Evolutionary conservation across 2,113 vertebrate genomes (phyloP), one percentile per base, ranked within the genome.

Genomic region (Hyla sarda): DNA sequence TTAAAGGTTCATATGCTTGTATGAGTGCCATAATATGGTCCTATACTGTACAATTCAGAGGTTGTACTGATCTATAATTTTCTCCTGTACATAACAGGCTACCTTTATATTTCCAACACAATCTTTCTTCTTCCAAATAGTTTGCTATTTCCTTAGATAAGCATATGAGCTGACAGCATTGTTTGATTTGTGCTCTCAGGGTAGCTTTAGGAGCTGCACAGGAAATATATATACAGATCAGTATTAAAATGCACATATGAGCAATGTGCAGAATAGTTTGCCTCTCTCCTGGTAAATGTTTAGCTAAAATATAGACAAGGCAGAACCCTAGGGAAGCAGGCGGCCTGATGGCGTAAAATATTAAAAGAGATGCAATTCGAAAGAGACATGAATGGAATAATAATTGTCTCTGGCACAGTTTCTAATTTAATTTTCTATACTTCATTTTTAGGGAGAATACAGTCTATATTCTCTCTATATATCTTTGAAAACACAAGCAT

Each of bases 281-380:
- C 74, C 23, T 52, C 37, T 62, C 23, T 84, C 32, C 69, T 77
- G 73, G 28, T 77, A 45, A 67, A 85, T 77, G 19, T 65, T 45
- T 7, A 79, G 45, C 84, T 84, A 75, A 71, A 75, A 84, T 73
- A 84, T n/a, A 45, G 45, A 37, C 37, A 69, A 67, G 48, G 14
- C 28, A 79, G 58, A 56, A 45, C 16, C 75, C 48, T 69, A 37
- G 47, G 79, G 67, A 85, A 69, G 60, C 30, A 28, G 60, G 67
- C 74, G 69, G 74, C 75, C 54, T 47, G 47, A 79, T 56, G 60
- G 28, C 28, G 62, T 78, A 79, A 85, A 78, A 78, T 85, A 85
- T 85, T 85, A 79, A 85, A 85, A 85, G 75, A 52, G 77, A 85
- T 52, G 74, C 28, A 77, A 77, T 78, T 85, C 58, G 71, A 79